Base-by-base conservation (phyloP, 2,797 vertebrate species). In the Pseudochaenichthys georgianus region DNA sequence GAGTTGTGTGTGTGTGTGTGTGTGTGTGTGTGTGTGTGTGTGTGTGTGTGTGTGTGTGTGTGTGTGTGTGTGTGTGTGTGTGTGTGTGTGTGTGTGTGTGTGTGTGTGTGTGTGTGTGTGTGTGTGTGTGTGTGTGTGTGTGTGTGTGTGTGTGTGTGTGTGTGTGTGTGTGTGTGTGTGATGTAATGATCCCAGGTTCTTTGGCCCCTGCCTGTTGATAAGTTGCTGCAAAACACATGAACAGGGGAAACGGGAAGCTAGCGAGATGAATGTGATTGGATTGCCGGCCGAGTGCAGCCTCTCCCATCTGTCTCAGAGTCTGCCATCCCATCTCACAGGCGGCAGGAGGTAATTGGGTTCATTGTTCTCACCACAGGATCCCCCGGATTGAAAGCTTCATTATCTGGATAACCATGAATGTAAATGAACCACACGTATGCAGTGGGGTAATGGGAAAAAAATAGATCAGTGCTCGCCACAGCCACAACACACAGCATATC, bases 321-420 rank as follows among this genome's bases (percentile, higher is more conserved):
- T 95, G 95, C 95, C 94, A 94, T 95, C 95, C 95, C 94, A 95
- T 95, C 94, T 95, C 95, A 87, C 93, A 92, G 94, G 94, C 94
- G 92, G 95, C 93, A 87, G 95, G 95, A 95, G 95, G 95, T 95
- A 95, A 95, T 95, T 95, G 95, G 95, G 94, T 96, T 95, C 95
- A 96, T 95, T 96, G 95, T 96, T 95, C 95, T 95, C 95, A 90
- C 95, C 85, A 90, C 95, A 94, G 95, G 95, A 95, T 95, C 93
- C 89, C 90, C 93, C 87, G 91, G 95, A 95, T 95, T 95, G 95
- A 95, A 95, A 95, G 95, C 95, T 96, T 95, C 95, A 96, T 95
- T 96, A 96, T 96, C 95, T 95, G 95, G 94, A 95, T 95, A 95
- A 95, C 94, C 95, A 95, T 95, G 95, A 95, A 95, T 95, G 95